A percentile compares a stretch with the other conserved stretches of the same genome.
These are phyloP conservation scores for Epistrophella euchroma DNA, from an alignment of 2,888 invertebrate genomes.

Conservation along the genomic window DNA sequence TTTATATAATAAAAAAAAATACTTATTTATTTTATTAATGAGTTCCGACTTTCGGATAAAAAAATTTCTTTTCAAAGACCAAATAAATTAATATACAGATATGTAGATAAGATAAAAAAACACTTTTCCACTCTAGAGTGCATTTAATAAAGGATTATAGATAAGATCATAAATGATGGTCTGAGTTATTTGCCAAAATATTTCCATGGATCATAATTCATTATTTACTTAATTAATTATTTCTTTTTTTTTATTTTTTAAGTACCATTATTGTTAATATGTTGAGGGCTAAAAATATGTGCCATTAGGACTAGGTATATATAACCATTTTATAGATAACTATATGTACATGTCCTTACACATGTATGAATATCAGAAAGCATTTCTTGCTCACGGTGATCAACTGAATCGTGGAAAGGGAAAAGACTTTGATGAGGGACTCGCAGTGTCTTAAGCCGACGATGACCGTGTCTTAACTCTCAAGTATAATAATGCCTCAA, in stretches of 20 bases:
- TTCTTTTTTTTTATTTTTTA: not conserved
- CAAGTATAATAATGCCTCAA: no score
- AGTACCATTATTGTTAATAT: no score
- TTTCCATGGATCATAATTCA: not conserved
- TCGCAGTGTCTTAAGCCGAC: no score
- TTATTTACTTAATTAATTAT: not conserved
- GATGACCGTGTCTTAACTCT: no score
- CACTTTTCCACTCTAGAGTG: not conserved
- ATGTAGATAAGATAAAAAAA: constrained; percentile 11
- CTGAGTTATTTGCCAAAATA: not conserved
- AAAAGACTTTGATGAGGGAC: no score
- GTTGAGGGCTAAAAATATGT: no score
- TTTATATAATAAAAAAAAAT: not conserved
- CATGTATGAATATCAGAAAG: no score
- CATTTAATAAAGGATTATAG: constrained; percentile 1
- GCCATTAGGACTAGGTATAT: no score
- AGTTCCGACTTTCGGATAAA: not conserved
- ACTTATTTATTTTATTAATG: not conserved
- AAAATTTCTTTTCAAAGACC: not conserved
- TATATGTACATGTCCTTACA: no score
- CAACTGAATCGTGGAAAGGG: no score
- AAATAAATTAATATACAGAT: not conserved
- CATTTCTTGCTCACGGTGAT: no score
- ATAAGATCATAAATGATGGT: not conserved
- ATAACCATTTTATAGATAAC: no score